These are phyloP conservation scores for Elgonia sp. DNA, from an alignment of 2,888 invertebrate species.

Conservation along the genomic window DNA sequence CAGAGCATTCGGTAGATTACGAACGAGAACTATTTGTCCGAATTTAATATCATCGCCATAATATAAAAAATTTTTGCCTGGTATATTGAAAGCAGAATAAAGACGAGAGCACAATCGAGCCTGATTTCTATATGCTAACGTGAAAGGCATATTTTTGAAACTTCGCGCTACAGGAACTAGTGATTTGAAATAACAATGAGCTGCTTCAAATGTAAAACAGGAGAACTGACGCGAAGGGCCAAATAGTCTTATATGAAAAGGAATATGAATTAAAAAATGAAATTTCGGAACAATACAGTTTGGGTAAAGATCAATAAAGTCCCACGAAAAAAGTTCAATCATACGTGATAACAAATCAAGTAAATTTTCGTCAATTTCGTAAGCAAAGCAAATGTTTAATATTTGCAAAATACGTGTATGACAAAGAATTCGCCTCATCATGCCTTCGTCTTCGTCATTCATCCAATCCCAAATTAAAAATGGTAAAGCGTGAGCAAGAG, in stretches of 20 bases:
- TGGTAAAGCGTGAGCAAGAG: slow-evolving; percentile 31
- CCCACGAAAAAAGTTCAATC: slow-evolving; percentile 42
- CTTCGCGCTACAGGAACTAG: slow-evolving; percentile 73
- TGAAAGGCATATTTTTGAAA: too few relatives aligned
- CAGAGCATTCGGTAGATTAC: slow-evolving; percentile 28
- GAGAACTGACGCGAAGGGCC: slow-evolving; percentile 73
- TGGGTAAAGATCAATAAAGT: slow-evolving; percentile 67
- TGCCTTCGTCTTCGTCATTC: slow-evolving; percentile 33
- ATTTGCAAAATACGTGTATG: slow-evolving; percentile 50
- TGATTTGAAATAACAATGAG: slow-evolving; percentile 71
- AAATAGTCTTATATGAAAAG: slow-evolving; percentile 72
- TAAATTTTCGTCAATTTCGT: slow-evolving; percentile 34
- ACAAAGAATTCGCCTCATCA: slow-evolving; percentile 28
- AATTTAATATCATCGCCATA: slow-evolving; percentile 60
- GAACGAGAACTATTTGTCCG: slow-evolving; percentile 51
- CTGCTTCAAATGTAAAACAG: slow-evolving; percentile 74
- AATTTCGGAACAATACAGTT: too few relatives aligned
- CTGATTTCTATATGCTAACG: slow-evolving; percentile 69
- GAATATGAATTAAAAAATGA: slow-evolving; percentile 75
- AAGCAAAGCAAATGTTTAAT: slow-evolving; percentile 47
- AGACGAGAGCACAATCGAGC: slow-evolving; percentile 62
- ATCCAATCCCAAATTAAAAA: slow-evolving; percentile 28
- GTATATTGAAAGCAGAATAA: slow-evolving; percentile 40
- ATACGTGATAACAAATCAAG: slow-evolving; percentile 47
- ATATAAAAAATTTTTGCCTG: slow-evolving; percentile 63